Evolutionary conservation across 2,113 vertebrate species (phyloP).

Genomic region (Paracanthobrama guichenoti): DNA sequence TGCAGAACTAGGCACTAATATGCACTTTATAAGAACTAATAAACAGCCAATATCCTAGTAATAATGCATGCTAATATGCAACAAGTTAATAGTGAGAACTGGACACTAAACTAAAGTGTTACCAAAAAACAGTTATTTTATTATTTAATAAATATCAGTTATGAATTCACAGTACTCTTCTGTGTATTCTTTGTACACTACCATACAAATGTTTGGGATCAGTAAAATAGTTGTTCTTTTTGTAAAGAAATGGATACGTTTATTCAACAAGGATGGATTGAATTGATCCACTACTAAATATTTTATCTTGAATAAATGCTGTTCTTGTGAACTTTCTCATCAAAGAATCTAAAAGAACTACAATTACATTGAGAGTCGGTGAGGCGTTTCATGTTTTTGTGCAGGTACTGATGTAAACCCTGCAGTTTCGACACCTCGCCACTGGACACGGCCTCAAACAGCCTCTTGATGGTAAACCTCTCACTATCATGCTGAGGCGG

Average conservation of each 20-base stretch:
- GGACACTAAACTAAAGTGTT: no score
- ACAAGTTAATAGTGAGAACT: no score
- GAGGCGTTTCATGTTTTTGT: conserved; percentile 80
- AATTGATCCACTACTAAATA: background rate
- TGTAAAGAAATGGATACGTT: background rate
- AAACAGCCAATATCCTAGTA: no score
- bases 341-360: background rate
- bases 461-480: conserved; percentile 63
- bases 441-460: conserved; percentile 87
- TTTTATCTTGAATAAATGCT: no score
- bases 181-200: background rate
- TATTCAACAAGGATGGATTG: background rate
- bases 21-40: no score
- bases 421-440: conserved; percentile 78
- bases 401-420: conserved; percentile 82
- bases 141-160: background rate
- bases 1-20: no score
- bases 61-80: no score
- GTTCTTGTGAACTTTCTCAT: background rate
- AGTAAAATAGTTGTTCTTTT: background rate
- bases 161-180: background rate
- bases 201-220: background rate
- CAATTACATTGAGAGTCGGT: conserved; percentile 82
- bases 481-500: conserved; percentile 53
- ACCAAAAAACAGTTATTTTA: background rate